Evolutionary conservation across 2,113 vertebrate genomes (phyloP).

Genomic region (Gopherus evgoodei): DNA sequence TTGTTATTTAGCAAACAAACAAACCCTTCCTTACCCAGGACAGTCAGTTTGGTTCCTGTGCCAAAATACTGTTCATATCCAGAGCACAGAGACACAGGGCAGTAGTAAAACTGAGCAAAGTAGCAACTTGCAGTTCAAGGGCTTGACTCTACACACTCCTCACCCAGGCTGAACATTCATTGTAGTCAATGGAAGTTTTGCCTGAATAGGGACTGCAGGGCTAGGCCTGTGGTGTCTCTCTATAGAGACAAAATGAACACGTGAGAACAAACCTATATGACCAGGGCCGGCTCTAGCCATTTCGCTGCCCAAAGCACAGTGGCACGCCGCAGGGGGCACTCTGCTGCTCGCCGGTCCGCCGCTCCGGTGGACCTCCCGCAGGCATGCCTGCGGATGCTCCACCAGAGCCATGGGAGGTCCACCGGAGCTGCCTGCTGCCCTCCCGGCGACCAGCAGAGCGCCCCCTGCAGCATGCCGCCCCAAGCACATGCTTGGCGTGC

Average conservation of each 20-base stretch:
- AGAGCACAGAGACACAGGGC: not conserved
- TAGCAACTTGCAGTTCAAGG: not conserved
- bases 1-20: not conserved
- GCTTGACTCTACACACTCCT: not conserved
- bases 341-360: no score
- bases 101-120: not conserved
- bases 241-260: not conserved
- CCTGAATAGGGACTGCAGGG: not conserved
- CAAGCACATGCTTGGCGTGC: no score
- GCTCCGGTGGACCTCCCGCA: no score
- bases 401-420: no score
- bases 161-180: not conserved
- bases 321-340: no score
- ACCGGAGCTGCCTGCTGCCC: no score
- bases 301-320: no score
- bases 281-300: no score
- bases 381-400: no score
- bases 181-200: not conserved
- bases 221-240: not conserved
- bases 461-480: no score
- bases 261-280: not conserved
- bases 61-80: not conserved
- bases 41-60: conserved; percentile 8
- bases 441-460: no score
- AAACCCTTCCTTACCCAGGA: not conserved